phyloP scores from a whole-genome alignment of 2,888 invertebrate species.

The Melinaea menophilus region DNA sequence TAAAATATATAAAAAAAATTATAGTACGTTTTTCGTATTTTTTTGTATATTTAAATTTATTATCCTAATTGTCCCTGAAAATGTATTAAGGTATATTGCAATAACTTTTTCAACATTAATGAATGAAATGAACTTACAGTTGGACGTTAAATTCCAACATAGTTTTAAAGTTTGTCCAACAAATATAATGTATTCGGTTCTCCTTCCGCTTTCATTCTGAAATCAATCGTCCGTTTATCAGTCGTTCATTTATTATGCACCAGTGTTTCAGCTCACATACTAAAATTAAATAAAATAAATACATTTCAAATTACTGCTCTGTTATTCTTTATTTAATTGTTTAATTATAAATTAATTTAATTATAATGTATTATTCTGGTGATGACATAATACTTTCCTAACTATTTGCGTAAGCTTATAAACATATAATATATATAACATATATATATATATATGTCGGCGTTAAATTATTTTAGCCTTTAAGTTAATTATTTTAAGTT shows the following conservation, averaged over 20 bases:
- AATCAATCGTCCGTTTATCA: constrained; percentile 12
- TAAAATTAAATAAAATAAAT: neutral
- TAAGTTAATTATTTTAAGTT: no score
- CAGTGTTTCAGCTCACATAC: constrained; percentile 8
- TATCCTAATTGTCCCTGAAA: no score
- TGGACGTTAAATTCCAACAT: neutral
- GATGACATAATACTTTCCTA: no score
- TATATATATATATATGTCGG: no score
- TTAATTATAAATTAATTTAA: neutral
- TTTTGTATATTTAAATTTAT: no score
- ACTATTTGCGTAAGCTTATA: no score
- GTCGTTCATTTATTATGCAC: constrained; percentile 11
- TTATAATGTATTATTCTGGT: no score
- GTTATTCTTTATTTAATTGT: neutral
- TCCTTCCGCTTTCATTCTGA: constrained; percentile 9
- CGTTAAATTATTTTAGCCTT: no score
- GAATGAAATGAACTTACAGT: neutral
- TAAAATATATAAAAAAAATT: no score
- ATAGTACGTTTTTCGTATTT: no score
- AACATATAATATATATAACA: no score
- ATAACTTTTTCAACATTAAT: neutral
- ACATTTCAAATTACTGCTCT: neutral
- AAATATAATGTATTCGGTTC: neutral
- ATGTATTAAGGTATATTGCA: no score
- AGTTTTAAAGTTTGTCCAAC: neutral